Percentiles rank a stretch among this genome's conserved stretches.
Conservation (phyloP, 2,888 invertebrate genomes). For the Dasysyrphus tricinctus region DNA sequence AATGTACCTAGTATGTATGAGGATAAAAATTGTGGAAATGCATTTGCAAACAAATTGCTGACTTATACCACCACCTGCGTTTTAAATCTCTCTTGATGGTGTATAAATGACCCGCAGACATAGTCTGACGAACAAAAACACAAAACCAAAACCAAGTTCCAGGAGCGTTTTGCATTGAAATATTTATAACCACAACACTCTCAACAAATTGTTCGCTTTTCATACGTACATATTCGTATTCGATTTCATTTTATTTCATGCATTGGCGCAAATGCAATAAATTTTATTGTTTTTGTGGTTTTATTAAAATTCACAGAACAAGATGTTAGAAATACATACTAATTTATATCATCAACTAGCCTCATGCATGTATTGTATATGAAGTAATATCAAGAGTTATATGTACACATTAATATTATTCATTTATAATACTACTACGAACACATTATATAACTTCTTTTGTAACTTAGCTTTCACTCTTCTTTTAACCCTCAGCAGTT, state of each 20-base stretch:
- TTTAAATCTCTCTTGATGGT: slow-evolving; percentile 9
- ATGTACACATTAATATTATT: no score
- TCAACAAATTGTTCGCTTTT: slow-evolving; percentile 41
- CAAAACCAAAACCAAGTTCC: slow-evolving; percentile 22
- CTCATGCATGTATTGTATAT: no score
- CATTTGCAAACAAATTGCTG: slow-evolving; percentile 66
- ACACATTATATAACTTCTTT: no score
- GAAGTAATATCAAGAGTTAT: no score
- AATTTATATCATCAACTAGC: no score
- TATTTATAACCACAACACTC: slow-evolving; percentile 51
- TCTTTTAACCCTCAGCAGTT: no score
- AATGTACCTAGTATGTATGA: neutral
- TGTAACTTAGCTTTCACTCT: no score
- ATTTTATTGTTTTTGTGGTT: slow-evolving; percentile 60
- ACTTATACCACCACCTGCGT: slow-evolving; percentile 60
- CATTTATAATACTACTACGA: no score
- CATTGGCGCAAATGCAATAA: slow-evolving; percentile 40
- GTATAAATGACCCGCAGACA: slow-evolving; percentile 59
- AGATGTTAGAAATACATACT: no score
- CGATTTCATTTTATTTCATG: slow-evolving; percentile 52
- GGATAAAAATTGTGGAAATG: slow-evolving; percentile 47
- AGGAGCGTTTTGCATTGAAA: slow-evolving; percentile 32
- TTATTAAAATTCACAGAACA: slow-evolving; percentile 32
- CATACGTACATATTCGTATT: slow-evolving; percentile 22
- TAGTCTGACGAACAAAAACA: slow-evolving; percentile 46